phyloP scores from a whole-genome alignment of 2,888 invertebrate species.

The Eupithecia subumbrata region DNA sequence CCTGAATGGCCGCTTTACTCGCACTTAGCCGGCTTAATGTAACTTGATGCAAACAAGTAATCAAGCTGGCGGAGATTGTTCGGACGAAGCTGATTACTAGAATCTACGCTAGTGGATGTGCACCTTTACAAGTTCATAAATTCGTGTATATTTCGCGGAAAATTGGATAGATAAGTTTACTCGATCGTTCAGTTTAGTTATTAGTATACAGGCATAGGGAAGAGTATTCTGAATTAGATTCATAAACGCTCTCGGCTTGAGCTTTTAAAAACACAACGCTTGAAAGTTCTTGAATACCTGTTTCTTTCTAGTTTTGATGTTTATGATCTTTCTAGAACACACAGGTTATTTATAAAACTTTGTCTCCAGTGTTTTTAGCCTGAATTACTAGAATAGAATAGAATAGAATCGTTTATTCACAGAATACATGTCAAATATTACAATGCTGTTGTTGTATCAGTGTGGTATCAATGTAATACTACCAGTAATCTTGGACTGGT shows the following conservation, averaged over 20 bases:
- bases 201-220: background rate
- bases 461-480: no score
- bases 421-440: no score
- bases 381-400: no score
- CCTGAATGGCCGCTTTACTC: slow-evolving; percentile 23
- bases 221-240: background rate
- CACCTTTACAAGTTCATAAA: background rate
- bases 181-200: background rate
- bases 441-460: no score
- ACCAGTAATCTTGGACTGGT: no score
- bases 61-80: slow-evolving; percentile 15
- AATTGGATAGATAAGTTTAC: background rate
- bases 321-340: background rate
- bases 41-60: slow-evolving; percentile 20
- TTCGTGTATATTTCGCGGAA: background rate
- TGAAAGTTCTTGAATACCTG: background rate
- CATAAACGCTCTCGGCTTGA: background rate
- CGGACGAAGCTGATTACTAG: background rate
- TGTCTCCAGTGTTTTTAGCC: no score
- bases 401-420: no score
- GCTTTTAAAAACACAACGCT: background rate
- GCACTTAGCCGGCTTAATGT: slow-evolving; percentile 25
- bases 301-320: background rate
- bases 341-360: background rate
- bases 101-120: background rate